phyloP scores from a whole-genome alignment of 2,113 vertebrate genomes.

The Takifugu bimaculatus region DNA sequence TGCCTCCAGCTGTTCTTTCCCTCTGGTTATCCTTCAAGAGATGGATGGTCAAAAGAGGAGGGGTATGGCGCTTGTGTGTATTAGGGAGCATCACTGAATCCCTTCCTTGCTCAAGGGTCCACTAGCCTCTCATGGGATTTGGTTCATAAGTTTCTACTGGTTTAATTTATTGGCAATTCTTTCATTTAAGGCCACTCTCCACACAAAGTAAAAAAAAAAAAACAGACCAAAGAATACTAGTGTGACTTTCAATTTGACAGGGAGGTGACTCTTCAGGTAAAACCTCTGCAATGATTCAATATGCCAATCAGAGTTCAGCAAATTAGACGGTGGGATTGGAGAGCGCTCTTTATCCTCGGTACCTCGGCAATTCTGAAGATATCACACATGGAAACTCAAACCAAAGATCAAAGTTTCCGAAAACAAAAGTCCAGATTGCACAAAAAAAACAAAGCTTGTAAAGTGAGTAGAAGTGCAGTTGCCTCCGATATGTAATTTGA shows the following conservation, averaged over 20 bases:
- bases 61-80: constrained; percentile 69
- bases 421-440: constrained; percentile 70
- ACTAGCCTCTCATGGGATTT: constrained; percentile 60
- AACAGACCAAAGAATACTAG: constrained; percentile 34
- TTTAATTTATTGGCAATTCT: background rate
- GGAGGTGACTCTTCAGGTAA: constrained; percentile 34
- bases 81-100: constrained; percentile 67
- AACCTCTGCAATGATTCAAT: constrained; percentile 24
- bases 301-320: constrained; percentile 68
- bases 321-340: constrained; percentile 81
- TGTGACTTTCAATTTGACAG: constrained; percentile 25
- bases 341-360: constrained; percentile 73
- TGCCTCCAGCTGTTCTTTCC: constrained; percentile 80
- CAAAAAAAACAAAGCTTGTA: constrained; percentile 61
- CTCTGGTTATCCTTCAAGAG: constrained; percentile 80
- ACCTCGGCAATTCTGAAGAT: constrained; percentile 64
- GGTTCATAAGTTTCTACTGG: constrained; percentile 26
- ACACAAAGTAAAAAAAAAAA: constrained; percentile 31
- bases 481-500: constrained; percentile 55
- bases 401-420: constrained; percentile 64
- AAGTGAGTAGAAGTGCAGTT: constrained; percentile 55
- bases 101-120: constrained; percentile 62
- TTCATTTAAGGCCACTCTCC: constrained; percentile 44
- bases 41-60: constrained; percentile 73
- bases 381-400: constrained; percentile 61